These are phyloP conservation scores for Hyperopisus bebe DNA, from an alignment of 2,113 vertebrate genomes.

Conservation along the genomic window DNA sequence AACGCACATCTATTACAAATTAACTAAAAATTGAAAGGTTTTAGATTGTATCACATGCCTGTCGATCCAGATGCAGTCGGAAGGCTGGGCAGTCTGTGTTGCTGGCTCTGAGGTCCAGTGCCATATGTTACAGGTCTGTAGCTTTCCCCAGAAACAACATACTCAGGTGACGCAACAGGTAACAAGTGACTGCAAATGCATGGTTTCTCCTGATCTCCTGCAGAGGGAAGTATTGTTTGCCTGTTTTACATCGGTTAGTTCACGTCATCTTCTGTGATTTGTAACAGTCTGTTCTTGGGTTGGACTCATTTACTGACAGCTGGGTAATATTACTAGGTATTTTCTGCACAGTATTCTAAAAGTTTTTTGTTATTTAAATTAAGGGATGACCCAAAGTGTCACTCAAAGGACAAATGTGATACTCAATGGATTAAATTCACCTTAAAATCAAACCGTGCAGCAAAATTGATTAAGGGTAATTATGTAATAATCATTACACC, in stretches of 20 bases:
- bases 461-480: slow-evolving; percentile 10
- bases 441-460: neutral
- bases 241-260: neutral
- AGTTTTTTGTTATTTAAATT: neutral
- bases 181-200: neutral
- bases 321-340: neutral
- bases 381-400: neutral
- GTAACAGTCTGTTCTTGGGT: neutral
- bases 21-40: neutral
- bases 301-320: neutral
- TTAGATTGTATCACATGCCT: neutral
- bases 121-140: neutral
- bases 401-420: neutral
- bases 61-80: neutral
- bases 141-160: neutral
- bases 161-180: neutral
- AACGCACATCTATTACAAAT: neutral
- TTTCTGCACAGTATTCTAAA: neutral
- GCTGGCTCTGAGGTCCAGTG: neutral
- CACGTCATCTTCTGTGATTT: neutral
- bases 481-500: neutral
- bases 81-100: neutral
- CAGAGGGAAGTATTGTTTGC: neutral
- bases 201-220: neutral
- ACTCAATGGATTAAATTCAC: neutral